Base-by-base conservation (phyloP, 2,888 invertebrate species). In the Conomelus anceps region DNA sequence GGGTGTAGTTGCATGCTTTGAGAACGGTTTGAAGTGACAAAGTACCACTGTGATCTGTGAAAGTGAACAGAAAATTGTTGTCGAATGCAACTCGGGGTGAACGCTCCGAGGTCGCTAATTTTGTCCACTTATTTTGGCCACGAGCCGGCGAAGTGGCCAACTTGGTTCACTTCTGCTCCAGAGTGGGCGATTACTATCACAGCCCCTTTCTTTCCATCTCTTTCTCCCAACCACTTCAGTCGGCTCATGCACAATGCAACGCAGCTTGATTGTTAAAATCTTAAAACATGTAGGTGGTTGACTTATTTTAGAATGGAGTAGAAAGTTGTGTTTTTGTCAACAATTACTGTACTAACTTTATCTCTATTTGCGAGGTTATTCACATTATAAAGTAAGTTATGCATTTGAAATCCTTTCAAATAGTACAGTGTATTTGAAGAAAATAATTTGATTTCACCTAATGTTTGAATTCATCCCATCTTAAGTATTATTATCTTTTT, bases 81-180 rank as follows among this genome's bases (percentile, higher is more conserved):
- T n/a, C 63, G 63, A 63, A 63, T 63, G 63, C 63, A 63, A 63
- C n/a, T 63, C n/a, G 86, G 86, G 86, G 86, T 86, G 86, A 86
- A 86, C 86, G 86, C 24, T 86, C 86, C 22, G 26, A 86, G 86
- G 29, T 86, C 86, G 23, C 86, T 86, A 86, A 86, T 86, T 86
- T 24, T 86, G 86, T 86, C 23, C 85, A 22, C 85, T 23, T 20
- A 86, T 86, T 86, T 86, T 86, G 86, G 86, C 86, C 23, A 26
- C 22, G 24, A 24, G 86, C 86, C 86, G n/a, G 63, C 63, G 0
- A 26, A 26, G 26, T 26, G 26, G 26, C 26, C 26, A 26, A 26
- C 63, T 34, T 34, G 34, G 63, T n/a, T n/a, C n/a, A 63, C 63
- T 63, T 34, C 34, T 34, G 63, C 63, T 63, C 63, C 63, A 63